phyloP scores from a whole-genome alignment of 1,140 invertebrate species.

The Pentalonia nigronervosa region DNA sequence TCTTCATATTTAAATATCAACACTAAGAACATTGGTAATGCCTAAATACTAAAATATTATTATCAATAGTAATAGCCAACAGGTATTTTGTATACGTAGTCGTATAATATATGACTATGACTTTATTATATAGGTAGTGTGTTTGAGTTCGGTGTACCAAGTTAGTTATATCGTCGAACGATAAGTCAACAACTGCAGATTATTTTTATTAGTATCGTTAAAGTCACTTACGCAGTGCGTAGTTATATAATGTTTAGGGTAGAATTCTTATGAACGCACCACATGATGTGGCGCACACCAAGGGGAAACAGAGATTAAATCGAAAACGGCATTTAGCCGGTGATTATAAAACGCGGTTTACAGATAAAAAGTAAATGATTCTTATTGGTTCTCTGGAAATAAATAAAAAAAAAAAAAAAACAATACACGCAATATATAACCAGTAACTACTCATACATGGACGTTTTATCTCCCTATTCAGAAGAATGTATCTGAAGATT shows the following conservation, averaged over 20 bases:
- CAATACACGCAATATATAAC: not conserved
- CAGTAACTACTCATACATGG: not conserved
- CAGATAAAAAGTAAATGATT: not conserved
- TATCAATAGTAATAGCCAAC: not conserved
- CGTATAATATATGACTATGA: not conserved
- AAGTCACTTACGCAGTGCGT: slow-evolving; percentile 18
- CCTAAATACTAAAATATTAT: not conserved
- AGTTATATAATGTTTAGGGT: not conserved
- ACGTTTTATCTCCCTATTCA: not conserved
- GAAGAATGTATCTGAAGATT: not conserved
- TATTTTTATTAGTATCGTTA: slow-evolving; percentile 2
- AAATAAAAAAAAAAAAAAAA: not conserved
- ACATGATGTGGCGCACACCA: not conserved
- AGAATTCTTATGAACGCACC: not conserved
- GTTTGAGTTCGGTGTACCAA: not conserved
- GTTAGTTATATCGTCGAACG: not conserved
- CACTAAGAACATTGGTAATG: not conserved
- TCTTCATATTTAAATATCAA: not conserved
- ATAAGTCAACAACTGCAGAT: not conserved
- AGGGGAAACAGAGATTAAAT: not conserved
- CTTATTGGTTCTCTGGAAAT: not conserved
- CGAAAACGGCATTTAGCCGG: slow-evolving; percentile 12
- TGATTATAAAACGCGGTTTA: not conserved
- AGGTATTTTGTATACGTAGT: not conserved
- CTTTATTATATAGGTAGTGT: too few species aligned